A percentile compares a stretch with the other conserved stretches of the same genome.
phyloP scores from a whole-genome alignment of 64 coral and sea anemone genomes.

The Orbicella faveolata region DNA sequence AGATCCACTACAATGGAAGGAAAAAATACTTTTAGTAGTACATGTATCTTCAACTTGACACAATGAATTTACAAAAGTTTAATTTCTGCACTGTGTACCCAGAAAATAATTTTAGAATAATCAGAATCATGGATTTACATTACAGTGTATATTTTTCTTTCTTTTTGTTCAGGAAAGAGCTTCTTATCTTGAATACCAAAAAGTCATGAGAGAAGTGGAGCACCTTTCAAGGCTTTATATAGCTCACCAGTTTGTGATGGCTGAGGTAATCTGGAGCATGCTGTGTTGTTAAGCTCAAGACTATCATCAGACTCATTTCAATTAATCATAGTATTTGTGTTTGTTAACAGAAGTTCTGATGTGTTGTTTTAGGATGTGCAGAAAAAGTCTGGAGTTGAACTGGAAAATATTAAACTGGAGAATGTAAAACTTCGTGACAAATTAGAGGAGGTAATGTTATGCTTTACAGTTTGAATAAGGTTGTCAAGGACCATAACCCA shows the following conservation, averaged over 20 bases:
- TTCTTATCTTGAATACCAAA: slow-evolving; percentile 94
- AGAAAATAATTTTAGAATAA: no score
- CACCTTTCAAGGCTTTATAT: slow-evolving; percentile 84
- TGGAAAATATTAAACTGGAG: slow-evolving; percentile 71
- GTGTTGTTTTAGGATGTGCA: slow-evolving; percentile 69
- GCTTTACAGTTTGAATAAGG: no score
- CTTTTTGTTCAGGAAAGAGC: slow-evolving; percentile 75
- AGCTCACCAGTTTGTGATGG: slow-evolving; percentile 92
- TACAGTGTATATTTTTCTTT: background rate
- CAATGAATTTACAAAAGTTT: no score
- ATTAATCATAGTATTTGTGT: background rate
- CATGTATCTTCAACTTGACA: background rate
- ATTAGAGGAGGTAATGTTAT: slow-evolving; percentile 47
- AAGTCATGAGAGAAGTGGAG: slow-evolving; percentile 94
- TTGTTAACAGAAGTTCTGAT: background rate
- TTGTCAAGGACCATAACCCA: no score
- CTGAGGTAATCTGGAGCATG: slow-evolving; percentile 67
- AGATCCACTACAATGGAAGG: no score
- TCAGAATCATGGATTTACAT: no score
- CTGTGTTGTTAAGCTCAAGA: no score
- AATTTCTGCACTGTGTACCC: no score
- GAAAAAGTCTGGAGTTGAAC: slow-evolving; percentile 69
- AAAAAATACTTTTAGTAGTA: no score
- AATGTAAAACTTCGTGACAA: slow-evolving; percentile 74
- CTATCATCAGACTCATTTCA: no score